Evolutionary conservation across 2,797 vertebrate species (phyloP).

Genomic region (Galagoides demidoff): DNA sequence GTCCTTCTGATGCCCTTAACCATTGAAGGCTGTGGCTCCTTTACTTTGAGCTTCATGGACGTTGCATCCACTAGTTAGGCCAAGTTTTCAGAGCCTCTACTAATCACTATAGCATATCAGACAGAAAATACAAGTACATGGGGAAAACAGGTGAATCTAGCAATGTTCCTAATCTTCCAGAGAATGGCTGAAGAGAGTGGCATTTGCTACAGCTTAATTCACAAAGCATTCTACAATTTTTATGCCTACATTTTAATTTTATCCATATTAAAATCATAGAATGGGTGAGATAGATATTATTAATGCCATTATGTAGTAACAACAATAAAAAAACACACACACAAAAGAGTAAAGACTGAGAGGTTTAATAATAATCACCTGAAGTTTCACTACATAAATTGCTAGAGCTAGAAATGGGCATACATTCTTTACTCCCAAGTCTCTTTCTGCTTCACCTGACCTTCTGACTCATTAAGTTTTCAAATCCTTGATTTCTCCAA

Average conservation of each 20-base stretch:
- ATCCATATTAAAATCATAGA: not conserved
- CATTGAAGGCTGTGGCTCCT: not conserved
- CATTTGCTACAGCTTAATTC: not conserved
- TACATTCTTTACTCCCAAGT: not conserved
- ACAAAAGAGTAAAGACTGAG: not conserved
- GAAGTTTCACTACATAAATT: not conserved
- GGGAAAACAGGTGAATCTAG: not conserved
- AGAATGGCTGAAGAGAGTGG: not conserved
- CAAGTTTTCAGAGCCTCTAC: not conserved
- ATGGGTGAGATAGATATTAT: not conserved
- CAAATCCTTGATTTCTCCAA: not conserved
- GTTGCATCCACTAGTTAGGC: not conserved
- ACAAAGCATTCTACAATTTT: not conserved
- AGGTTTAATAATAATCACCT: not conserved
- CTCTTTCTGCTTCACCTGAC: conserved; percentile 8
- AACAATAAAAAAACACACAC: not conserved
- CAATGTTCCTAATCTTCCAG: not conserved
- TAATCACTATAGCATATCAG: not conserved
- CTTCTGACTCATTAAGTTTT: not conserved
- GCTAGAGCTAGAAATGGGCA: not conserved
- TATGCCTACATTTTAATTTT: not conserved
- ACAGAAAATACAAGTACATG: not conserved
- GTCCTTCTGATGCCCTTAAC: not conserved
- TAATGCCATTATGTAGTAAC: not conserved
- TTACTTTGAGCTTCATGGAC: not conserved